Evolutionary conservation across 2,797 vertebrate species (phyloP).

Genomic region (Catostomus latipinnis): DNA sequence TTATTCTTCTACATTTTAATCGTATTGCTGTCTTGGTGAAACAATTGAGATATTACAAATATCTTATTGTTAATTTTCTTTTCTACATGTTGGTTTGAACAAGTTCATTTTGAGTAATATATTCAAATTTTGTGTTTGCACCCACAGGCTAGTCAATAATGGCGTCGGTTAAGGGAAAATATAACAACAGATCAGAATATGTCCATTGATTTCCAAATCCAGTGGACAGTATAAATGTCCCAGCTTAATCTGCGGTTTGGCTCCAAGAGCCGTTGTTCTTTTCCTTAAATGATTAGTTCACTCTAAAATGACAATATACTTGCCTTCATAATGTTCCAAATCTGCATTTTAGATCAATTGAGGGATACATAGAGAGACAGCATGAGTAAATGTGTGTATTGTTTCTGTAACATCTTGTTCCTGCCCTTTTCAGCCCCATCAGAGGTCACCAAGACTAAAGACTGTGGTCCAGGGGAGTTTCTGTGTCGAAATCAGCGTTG

Average conservation of each 20-base stretch:
- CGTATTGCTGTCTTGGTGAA: too few relatives aligned
- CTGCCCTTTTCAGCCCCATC: conserved; percentile 69
- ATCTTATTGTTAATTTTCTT: too few relatives aligned
- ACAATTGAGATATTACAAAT: too few relatives aligned
- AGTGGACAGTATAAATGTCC: not conserved
- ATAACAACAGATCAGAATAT: conserved; percentile 32
- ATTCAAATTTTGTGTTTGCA: conserved; percentile 22
- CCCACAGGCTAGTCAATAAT: conserved; percentile 30
- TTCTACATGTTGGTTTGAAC: too few relatives aligned
- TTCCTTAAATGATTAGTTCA: too few relatives aligned
- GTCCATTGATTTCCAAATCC: conserved; percentile 37
- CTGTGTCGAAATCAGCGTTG: conserved; percentile 84
- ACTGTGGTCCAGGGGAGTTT: conserved; percentile 81
- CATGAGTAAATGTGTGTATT: conserved; percentile 1
- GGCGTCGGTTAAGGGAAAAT: conserved; percentile 12
- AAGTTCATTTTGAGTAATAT: not conserved
- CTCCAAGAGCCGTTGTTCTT: not conserved
- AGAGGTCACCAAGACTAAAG: conserved; percentile 68
- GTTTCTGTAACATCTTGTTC: not conserved
- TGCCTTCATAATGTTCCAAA: too few relatives aligned
- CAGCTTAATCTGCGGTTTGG: conserved; percentile 9
- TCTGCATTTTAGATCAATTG: not conserved
- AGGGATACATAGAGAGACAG: not conserved
- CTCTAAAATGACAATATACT: too few relatives aligned
- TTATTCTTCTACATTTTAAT: too few relatives aligned